Percentiles rank a stretch among this genome's conserved stretches.
Conservation (phyloP, 2,797 vertebrate genomes). For the Leuciscus waleckii region DNA sequence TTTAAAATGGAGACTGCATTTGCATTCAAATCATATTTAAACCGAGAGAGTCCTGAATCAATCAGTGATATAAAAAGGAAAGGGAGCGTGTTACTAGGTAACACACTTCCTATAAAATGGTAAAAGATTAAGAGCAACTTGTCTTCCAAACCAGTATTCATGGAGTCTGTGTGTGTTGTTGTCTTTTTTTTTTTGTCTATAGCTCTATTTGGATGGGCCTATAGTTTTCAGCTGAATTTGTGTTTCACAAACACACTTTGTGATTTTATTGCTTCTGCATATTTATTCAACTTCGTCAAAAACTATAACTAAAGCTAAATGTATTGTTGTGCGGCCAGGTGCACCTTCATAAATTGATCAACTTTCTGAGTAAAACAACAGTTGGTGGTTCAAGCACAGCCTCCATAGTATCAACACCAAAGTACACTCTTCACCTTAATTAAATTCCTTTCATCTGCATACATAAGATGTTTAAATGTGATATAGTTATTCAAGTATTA, state of each 20-base stretch:
- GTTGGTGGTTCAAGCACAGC: background rate
- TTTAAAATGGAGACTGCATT: slow-evolving; percentile 49
- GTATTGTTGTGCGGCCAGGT: background rate
- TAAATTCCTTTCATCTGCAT: background rate
- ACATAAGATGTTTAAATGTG: too few relatives aligned
- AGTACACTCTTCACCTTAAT: background rate
- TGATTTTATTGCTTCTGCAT: background rate
- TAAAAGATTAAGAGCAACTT: slow-evolving; percentile 53
- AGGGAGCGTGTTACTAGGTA: slow-evolving; percentile 12
- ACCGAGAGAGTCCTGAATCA: background rate
- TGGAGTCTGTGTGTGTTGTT: background rate
- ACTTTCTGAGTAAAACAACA: background rate
- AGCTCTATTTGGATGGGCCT: background rate
- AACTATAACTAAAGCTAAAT: background rate
- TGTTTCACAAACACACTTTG: background rate
- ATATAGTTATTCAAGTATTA: too few relatives aligned
- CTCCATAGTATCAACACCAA: background rate
- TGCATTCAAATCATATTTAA: slow-evolving; percentile 53
- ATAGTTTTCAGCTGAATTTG: slow-evolving; percentile 2
- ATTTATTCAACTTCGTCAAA: background rate
- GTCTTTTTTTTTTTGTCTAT: background rate
- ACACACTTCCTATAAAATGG: slow-evolving; percentile 54
- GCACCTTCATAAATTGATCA: background rate
- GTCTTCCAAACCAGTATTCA: slow-evolving; percentile 23
- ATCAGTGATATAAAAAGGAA: slow-evolving; percentile 28